These are phyloP conservation scores for Trachythela sp. DNA, from an alignment of 64 coral and sea anemone species.

Conservation along the genomic window DNA sequence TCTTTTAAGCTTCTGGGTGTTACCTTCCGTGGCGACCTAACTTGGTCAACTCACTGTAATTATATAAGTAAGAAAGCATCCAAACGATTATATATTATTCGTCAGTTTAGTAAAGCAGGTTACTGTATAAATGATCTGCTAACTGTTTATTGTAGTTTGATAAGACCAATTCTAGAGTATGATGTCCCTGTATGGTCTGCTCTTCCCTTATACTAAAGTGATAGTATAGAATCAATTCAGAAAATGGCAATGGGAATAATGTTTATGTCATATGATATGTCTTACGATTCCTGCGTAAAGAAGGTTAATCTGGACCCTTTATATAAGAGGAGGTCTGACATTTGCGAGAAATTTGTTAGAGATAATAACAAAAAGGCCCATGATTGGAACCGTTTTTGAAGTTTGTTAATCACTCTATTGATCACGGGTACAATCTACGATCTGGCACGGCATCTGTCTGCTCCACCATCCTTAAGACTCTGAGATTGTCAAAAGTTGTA, in stretches of 20 bases:
- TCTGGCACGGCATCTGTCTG: background rate
- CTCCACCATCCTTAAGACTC: background rate
- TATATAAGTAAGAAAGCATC: background rate
- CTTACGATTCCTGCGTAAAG: background rate
- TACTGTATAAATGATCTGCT: constrained; percentile 26
- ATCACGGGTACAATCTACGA: constrained; percentile 5
- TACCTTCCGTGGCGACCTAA: background rate
- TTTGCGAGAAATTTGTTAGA: constrained; percentile 30
- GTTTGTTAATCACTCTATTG: background rate
- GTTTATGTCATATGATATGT: constrained; percentile 9
- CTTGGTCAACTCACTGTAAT: background rate
- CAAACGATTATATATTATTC: background rate
- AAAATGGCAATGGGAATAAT: background rate
- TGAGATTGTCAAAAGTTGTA: constrained; percentile 30
- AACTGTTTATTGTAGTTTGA: constrained; percentile 17
- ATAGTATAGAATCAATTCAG: background rate
- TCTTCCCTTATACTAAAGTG: background rate
- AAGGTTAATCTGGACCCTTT: too few relatives aligned
- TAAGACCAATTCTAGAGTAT: background rate
- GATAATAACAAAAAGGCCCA: constrained; percentile 9
- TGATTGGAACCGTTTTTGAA: background rate
- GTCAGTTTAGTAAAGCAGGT: background rate
- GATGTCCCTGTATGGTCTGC: constrained; percentile 31
- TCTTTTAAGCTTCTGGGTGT: constrained; percentile 37
- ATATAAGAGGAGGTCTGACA: background rate